Conservation (phyloP, 2,797 vertebrate species). For the Premnoplex brunnescens region DNA sequence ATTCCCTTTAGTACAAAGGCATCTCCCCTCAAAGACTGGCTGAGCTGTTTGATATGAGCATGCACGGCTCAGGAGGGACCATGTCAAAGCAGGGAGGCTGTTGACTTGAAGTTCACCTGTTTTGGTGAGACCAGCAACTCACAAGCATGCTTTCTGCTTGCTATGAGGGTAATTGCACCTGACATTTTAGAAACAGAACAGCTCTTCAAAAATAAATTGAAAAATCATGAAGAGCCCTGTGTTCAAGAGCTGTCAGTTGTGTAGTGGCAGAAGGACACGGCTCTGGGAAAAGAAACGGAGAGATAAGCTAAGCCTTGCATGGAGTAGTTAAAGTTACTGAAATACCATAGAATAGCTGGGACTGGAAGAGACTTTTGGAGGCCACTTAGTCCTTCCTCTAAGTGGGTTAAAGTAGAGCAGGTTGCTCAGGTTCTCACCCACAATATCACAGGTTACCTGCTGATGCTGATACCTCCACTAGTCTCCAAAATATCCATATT, state of each 20-base stretch:
- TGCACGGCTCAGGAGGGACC: background rate
- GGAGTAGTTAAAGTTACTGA: background rate
- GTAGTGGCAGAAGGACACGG: background rate
- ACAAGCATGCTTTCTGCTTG: background rate
- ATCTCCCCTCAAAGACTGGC: background rate
- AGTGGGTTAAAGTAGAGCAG: background rate
- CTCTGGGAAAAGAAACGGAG: background rate
- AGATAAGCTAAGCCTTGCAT: background rate
- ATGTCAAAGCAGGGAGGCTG: accelerated
- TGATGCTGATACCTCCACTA: background rate
- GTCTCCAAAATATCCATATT: background rate
- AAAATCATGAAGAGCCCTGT: background rate
- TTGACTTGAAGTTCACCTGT: background rate
- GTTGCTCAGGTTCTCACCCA: background rate
- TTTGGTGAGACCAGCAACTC: background rate
- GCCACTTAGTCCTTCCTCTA: background rate
- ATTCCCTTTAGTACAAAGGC: background rate
- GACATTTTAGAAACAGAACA: background rate
- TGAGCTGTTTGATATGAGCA: background rate
- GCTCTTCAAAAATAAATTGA: background rate
- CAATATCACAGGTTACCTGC: background rate
- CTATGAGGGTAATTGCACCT: background rate
- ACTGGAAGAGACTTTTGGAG: background rate
- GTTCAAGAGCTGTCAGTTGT: background rate
- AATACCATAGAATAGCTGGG: background rate